Conservation (phyloP, 2,113 vertebrate species). For the Rhea pennata region DNA sequence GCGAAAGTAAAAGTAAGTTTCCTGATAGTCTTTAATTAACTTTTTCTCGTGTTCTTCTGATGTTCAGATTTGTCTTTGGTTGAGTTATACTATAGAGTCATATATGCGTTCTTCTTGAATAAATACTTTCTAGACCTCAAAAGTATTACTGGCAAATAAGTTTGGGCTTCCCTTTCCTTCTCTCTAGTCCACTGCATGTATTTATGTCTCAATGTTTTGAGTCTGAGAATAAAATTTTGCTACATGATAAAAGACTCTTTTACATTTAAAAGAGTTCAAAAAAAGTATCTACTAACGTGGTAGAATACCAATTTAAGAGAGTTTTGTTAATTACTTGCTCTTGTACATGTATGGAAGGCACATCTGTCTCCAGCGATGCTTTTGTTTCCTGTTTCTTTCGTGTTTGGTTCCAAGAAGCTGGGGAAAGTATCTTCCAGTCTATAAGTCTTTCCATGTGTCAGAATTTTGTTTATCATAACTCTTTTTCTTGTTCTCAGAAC, state of each 20-base stretch:
- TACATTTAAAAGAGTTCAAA: no score
- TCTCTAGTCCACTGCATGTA: fast-evolving
- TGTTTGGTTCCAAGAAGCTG: not conserved
- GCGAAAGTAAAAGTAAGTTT: no score
- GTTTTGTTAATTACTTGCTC: not conserved
- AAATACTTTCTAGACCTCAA: not conserved
- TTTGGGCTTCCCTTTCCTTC: not conserved
- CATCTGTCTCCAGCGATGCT: not conserved
- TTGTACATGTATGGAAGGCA: not conserved
- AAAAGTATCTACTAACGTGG: fast-evolving
- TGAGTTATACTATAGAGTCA: not conserved
- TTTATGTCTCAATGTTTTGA: not conserved
- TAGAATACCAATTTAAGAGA: not conserved
- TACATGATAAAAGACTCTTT: no score
- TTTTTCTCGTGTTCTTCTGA: no score
- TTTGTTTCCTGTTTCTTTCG: not conserved
- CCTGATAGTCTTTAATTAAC: no score
- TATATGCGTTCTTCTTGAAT: not conserved
- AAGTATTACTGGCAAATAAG: not conserved
- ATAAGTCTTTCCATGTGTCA: not conserved
- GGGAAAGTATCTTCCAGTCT: not conserved
- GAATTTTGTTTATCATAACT: not conserved
- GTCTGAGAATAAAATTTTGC: not conserved
- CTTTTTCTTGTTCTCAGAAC: not conserved
- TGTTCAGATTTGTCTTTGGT: not conserved